Conservation (phyloP, 1,140 invertebrate species). For the Cryptotermes secundus region DNA sequence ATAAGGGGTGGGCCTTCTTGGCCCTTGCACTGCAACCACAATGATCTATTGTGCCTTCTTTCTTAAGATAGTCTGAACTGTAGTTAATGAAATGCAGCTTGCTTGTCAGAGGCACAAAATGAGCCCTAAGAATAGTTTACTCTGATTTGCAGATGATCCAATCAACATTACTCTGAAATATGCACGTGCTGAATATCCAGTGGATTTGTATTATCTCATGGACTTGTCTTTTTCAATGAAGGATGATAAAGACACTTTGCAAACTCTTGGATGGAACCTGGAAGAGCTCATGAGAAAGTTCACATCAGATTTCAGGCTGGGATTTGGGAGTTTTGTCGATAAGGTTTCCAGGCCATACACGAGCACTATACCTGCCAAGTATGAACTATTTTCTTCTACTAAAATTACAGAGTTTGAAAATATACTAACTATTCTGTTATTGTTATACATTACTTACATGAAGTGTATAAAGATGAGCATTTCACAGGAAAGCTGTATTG, state of each 20-base stretch:
- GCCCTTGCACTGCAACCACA: too few species aligned
- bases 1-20: too few species aligned
- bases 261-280: constrained; percentile 68
- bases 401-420: too few species aligned
- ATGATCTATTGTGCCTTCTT: too few species aligned
- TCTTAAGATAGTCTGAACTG: too few species aligned
- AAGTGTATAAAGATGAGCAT: too few species aligned
- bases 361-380: constrained; percentile 41
- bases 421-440: too few species aligned
- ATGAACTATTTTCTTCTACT: constrained; percentile 48
- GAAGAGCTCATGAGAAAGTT: neutral
- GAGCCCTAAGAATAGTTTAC: neutral
- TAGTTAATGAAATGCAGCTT: too few species aligned
- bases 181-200: constrained; percentile 60
- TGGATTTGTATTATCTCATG: constrained; percentile 93
- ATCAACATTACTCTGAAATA: neutral
- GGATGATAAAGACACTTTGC: constrained; percentile 79
- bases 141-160: neutral
- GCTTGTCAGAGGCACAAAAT: neutral
- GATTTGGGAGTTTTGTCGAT: constrained; percentile 2
- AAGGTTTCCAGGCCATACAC: neutral
- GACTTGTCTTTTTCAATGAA: constrained; percentile 88
- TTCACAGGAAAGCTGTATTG: too few species aligned
- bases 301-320: neutral
- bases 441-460: too few species aligned